Evolutionary conservation across 2,113 vertebrate genomes (phyloP).

Genomic region (Rhodinocichla rosea): DNA sequence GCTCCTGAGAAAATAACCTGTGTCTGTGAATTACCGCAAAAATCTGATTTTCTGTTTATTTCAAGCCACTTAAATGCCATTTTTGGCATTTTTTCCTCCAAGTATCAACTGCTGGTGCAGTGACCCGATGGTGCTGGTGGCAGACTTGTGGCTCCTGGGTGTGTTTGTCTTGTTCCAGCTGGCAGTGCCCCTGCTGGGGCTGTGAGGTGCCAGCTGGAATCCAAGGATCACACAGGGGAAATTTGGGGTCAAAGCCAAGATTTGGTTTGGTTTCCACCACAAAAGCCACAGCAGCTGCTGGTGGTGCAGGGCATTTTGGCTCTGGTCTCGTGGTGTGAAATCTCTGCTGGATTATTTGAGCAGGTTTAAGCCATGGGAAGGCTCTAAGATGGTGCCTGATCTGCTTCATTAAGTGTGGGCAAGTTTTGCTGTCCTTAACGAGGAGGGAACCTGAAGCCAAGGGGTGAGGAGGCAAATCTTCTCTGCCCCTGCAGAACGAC

Average conservation of each 20-base stretch:
- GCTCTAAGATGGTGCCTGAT: background rate
- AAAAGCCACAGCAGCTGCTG: background rate
- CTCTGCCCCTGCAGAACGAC: background rate
- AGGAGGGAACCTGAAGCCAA: background rate
- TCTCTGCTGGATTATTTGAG: background rate
- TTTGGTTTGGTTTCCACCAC: background rate
- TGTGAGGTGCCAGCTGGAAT: background rate
- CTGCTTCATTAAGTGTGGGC: fast-evolving
- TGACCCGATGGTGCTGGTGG: background rate
- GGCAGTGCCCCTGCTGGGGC: background rate
- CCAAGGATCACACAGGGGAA: background rate
- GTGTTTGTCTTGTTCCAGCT: background rate
- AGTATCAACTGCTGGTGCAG: background rate
- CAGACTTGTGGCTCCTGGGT: background rate
- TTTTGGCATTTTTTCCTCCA: background rate
- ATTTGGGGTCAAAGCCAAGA: background rate
- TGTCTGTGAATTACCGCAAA: background rate
- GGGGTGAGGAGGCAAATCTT: background rate
- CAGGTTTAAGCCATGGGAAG: too few species aligned
- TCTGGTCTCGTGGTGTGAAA: background rate
- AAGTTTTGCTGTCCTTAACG: background rate
- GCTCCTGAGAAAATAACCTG: background rate
- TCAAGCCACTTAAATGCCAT: background rate
- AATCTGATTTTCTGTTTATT: background rate
- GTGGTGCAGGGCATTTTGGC: background rate